Evolutionary conservation across 2,113 vertebrate species (phyloP).

Genomic region (Sarotherodon lohbergeri): DNA sequence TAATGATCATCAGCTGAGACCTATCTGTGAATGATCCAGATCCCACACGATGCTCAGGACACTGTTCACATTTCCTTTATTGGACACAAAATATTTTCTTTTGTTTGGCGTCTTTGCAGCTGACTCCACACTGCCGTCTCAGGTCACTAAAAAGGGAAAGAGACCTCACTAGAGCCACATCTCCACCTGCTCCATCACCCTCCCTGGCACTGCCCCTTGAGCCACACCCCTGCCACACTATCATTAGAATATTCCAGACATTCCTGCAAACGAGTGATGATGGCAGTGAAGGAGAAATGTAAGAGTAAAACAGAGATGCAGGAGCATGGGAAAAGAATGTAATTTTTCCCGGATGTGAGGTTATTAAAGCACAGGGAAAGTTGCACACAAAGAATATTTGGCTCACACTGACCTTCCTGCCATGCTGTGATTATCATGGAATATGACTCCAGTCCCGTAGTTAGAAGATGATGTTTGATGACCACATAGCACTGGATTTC

Average conservation of each 20-base stretch:
- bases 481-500: not conserved
- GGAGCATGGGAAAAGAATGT: not conserved
- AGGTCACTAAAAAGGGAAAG: not conserved
- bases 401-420: not conserved
- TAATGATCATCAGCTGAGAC: not conserved
- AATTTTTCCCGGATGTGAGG: accelerated
- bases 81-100: not conserved
- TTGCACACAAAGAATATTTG: not conserved
- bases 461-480: not conserved
- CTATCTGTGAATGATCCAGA: not conserved
- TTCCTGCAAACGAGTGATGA: not conserved
- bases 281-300: not conserved
- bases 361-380: not conserved
- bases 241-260: not conserved
- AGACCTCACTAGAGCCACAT: not conserved
- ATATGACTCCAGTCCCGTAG: not conserved
- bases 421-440: not conserved
- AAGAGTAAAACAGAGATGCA: not conserved
- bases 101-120: not conserved
- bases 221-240: not conserved
- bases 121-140: not conserved
- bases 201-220: not conserved
- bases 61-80: not conserved
- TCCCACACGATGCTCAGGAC: too few species aligned
- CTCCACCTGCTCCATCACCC: not conserved